Evolutionary conservation across 2,797 vertebrate genomes (phyloP), one percentile per base, ranked within the genome.

Genomic region (Dipus sagitta): DNA sequence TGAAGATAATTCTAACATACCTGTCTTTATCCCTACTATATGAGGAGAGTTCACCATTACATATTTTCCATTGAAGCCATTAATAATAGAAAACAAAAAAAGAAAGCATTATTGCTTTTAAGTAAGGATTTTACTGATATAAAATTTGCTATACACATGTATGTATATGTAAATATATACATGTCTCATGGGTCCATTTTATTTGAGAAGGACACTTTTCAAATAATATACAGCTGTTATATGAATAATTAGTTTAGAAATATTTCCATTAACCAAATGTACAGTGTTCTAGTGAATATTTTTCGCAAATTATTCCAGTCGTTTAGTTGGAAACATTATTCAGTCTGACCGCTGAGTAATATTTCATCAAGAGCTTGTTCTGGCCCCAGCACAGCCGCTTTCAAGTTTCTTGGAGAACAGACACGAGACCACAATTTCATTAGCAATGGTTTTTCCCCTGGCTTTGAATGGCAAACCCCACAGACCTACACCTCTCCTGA

Each of bases 231-330:
- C 15, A 90, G 26, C 38, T 23, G 6, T 85, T 85, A 64, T 34
- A 9, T 28, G 9, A 79, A 85, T 84, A 47, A 86, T 76, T 79
- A 60, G 21, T 79, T 88, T 91, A 34, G 32, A 85, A 85, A 32
- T 71, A 34, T 64, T 91, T 89, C 42, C 78, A 77, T 70, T 72
- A 70, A 14, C 67, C 65, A 68, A 72, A 64, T 77, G 24, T 72
- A 79, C 17, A n/a, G 58, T 38, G 21, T 68, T 64, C 21, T 77
- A 82, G 47, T 75, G 70, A 72, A 26, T 64, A 21, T 81, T 85
- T 91, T 87, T 90, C 86, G 38, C n/a, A 13, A 68, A 30, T 90
- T 88, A 92, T 85, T 94, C 58, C n/a, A 81, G 65, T 67, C 72
- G 26, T 76, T 87, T 81, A 68, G 65, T 74, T 89, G n/a, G 84